phyloP scores from a whole-genome alignment of 2,797 vertebrate species.

The Brotula barbata region DNA sequence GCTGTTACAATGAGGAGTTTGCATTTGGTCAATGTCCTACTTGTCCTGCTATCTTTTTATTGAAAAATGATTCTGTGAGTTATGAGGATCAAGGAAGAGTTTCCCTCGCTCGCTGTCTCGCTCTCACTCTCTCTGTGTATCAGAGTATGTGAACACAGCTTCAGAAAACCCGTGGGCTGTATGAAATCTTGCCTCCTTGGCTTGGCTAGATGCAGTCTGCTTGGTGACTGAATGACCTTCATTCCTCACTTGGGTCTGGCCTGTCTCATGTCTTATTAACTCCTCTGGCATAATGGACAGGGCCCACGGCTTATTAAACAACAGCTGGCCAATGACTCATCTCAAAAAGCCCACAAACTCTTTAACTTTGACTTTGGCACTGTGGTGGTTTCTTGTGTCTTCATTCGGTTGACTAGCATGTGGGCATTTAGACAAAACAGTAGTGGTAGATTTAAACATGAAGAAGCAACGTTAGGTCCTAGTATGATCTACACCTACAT shows the following conservation, averaged over 20 bases:
- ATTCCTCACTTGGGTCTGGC: constrained; percentile 75
- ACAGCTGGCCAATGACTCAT: constrained; percentile 68
- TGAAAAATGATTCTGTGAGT: constrained; percentile 33
- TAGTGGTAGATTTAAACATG: neutral
- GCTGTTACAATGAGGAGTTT: constrained; percentile 16
- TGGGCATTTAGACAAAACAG: constrained; percentile 11
- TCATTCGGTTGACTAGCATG: constrained; percentile 21
- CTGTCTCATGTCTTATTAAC: constrained; percentile 82
- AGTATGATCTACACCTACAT: neutral
- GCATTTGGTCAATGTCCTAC: constrained; percentile 31
- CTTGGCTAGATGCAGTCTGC: constrained; percentile 71
- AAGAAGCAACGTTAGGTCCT: neutral
- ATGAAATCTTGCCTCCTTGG: constrained; percentile 62
- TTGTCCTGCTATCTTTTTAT: no score
- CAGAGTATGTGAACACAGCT: constrained; percentile 31
- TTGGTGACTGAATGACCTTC: constrained; percentile 78
- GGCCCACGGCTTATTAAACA: constrained; percentile 78
- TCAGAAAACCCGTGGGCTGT: constrained; percentile 56
- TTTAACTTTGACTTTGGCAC: constrained; percentile 53
- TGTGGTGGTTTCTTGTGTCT: constrained; percentile 38
- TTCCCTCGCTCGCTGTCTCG: no score
- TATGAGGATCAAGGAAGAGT: constrained; percentile 36
- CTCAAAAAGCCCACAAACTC: constrained; percentile 62
- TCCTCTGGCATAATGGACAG: constrained; percentile 76
- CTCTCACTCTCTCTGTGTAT: constrained; percentile 19